Evolutionary conservation across 2,888 invertebrate genomes (phyloP).

Genomic region (Cybosia mesomella): DNA sequence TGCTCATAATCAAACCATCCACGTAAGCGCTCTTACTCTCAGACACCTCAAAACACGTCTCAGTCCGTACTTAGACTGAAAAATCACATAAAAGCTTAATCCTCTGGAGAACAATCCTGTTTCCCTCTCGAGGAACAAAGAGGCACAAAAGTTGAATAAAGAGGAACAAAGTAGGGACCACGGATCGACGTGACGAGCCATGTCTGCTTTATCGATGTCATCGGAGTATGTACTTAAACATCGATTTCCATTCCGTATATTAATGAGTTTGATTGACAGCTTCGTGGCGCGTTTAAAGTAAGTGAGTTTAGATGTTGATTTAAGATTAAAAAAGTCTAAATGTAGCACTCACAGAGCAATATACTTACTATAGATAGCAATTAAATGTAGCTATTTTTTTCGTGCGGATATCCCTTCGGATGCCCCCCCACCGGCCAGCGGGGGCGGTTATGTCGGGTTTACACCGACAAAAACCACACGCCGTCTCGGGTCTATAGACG

Average conservation of each 20-base stretch:
- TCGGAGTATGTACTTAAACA: slow-evolving; percentile 47
- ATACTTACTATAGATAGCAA: no score
- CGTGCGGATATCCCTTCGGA: no score
- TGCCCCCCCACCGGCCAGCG: no score
- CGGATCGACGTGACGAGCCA: slow-evolving; percentile 44
- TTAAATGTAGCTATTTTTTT: no score
- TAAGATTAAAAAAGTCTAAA: neutral
- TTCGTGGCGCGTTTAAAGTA: slow-evolving; percentile 5
- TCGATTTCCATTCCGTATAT: slow-evolving; percentile 45
- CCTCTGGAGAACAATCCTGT: slow-evolving; percentile 60
- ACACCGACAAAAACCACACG: no score
- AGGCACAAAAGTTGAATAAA: slow-evolving; percentile 29
- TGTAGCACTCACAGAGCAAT: neutral
- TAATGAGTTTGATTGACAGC: slow-evolving; percentile 41
- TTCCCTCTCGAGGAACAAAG: slow-evolving; percentile 61
- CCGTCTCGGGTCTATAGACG: no score
- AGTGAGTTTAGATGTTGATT: slow-evolving; percentile 1
- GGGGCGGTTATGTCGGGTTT: no score
- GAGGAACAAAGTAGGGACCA: slow-evolving; percentile 47
- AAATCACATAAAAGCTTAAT: slow-evolving; percentile 69
- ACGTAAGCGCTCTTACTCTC: slow-evolving; percentile 29
- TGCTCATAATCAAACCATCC: slow-evolving; percentile 9
- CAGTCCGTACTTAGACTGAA: slow-evolving; percentile 60
- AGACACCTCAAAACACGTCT: slow-evolving; percentile 49
- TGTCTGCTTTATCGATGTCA: slow-evolving; percentile 63